A percentile compares a stretch with the other conserved stretches of the same genome.
phyloP scores from a whole-genome alignment of 2,113 vertebrate genomes.

The Hirundichthys speculiger region DNA sequence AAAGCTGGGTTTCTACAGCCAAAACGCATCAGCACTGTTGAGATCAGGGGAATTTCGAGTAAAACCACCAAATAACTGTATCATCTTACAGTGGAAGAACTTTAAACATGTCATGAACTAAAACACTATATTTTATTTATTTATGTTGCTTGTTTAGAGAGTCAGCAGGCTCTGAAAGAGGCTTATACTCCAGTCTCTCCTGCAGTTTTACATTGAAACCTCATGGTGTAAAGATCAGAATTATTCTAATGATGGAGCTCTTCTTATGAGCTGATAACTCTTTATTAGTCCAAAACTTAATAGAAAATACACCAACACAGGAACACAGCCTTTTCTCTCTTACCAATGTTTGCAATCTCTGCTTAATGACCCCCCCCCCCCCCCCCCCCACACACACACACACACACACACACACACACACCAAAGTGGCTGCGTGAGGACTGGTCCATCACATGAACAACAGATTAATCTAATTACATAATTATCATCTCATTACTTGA shows the following conservation, averaged over 20 bases:
- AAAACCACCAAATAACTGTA: no score
- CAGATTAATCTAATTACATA: constrained; percentile 66
- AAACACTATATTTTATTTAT: no score
- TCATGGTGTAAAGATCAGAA: background rate
- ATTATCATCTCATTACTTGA: constrained; percentile 63
- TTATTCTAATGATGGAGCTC: background rate
- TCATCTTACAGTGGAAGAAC: no score
- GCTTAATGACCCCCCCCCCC: constrained; percentile 1
- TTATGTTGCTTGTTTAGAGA: background rate
- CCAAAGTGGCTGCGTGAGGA: constrained; percentile 15
- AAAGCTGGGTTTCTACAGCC: no score
- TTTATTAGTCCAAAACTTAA: background rate
- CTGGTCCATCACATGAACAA: constrained; percentile 44
- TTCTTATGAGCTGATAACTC: background rate
- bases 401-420: no score
- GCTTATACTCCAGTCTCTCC: background rate
- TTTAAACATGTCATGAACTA: no score
- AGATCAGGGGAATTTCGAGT: no score
- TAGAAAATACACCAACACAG: background rate
- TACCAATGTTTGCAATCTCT: constrained; percentile 14
- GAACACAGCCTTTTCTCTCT: background rate
- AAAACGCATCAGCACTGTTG: no score
- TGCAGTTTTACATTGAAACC: background rate
- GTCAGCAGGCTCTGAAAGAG: background rate
- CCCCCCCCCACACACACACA: no score